Evolutionary conservation across 2,797 vertebrate species (phyloP), one percentile per base, ranked within the genome.

Genomic region (Myripristis murdjan): DNA sequence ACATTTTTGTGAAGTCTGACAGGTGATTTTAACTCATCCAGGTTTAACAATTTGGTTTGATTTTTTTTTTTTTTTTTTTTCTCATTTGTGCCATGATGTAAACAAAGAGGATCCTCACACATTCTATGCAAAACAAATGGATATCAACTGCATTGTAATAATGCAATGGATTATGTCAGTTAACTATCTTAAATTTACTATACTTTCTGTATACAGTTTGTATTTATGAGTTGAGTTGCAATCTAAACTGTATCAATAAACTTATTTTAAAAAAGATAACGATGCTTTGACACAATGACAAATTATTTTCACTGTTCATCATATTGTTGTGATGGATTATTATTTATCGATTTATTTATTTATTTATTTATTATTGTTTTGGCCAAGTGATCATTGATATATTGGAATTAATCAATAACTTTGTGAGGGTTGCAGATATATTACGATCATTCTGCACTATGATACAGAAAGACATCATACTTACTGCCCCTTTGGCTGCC

Each of bases 161-260:
- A 96, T 95, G 93, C 92, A 94, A 93, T 91, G 89, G 93, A 95
- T 92, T 93, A 95, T 94, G 94, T 92, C 95, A 93, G 93, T 93
- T 95, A 66, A 94, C 92, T 96, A 95, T 96, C 96, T 96, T 94
- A 95, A 93, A 94, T 96, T 95, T 95, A 96, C 95, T 95, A 96
- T 94, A 95, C 94, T 96, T 97, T 96, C 94, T 96, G 95, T 96
- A 95, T 92, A 95, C 95, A 94, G 91, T 97, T 97, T 97, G 95
- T 97, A 97, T 97, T 97, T 96, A 97, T 96, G 93, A 97, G 95
- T 94, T 96, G 94, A 91, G 95, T 86, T 95, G 90, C 94, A 95
- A 96, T 95, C 94, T 93, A 95, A 96, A 95, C 93, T 95, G 95
- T 96, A 96, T 95, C 95, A 97, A 97, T 97, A 97, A 97, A 96